phyloP scores from a whole-genome alignment of 2,888 invertebrate species.

The Lochmaea crataegi region DNA sequence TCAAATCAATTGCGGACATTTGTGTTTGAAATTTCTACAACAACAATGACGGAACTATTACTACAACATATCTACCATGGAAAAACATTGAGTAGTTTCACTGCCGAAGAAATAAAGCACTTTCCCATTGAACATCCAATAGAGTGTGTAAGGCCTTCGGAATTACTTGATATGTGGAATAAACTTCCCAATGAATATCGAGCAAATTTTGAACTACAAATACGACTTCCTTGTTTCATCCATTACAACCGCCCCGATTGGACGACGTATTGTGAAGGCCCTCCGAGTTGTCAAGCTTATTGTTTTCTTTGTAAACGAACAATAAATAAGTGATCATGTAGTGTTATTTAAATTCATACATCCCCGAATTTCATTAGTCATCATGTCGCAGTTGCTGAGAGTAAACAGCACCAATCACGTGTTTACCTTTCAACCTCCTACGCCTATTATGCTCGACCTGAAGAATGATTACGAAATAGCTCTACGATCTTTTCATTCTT shows the following conservation, averaged over 20 bases:
- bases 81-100: too few relatives aligned
- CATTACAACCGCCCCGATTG: not conserved
- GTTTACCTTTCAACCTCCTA: slow-evolving; percentile 8
- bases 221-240: not conserved
- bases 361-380: slow-evolving; percentile 4
- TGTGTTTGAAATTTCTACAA: too few relatives aligned
- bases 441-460: too few relatives aligned
- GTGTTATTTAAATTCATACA: not conserved
- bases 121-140: not conserved
- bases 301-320: slow-evolving; percentile 2
- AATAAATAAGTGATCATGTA: not conserved
- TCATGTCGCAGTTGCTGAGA: not conserved
- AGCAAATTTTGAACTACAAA: too few relatives aligned
- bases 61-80: too few relatives aligned
- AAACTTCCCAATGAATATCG: too few relatives aligned
- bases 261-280: not conserved
- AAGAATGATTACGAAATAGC: not conserved
- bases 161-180: too few relatives aligned
- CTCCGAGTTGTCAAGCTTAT: not conserved
- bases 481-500: not conserved
- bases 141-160: not conserved
- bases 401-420: slow-evolving; percentile 1
- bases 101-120: too few relatives aligned
- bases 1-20: too few relatives aligned
- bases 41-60: too few relatives aligned